Evolutionary conservation across 2,797 vertebrate genomes (phyloP).

Genomic region (Carcharodon carcharias): DNA sequence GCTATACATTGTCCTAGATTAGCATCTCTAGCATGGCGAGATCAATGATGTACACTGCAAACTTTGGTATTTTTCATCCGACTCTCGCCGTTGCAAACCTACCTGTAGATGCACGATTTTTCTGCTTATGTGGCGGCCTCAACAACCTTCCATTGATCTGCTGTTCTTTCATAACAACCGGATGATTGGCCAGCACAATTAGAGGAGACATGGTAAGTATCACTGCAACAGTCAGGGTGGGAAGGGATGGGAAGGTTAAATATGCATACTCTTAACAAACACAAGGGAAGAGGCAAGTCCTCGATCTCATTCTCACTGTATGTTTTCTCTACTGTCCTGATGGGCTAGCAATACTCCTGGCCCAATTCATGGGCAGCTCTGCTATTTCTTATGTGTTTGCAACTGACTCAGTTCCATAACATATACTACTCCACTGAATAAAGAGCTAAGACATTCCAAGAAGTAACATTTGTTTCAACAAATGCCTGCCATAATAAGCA

Average conservation of each 20-base stretch:
- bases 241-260: not conserved
- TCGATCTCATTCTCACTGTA: not conserved
- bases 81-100: not conserved
- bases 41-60: not conserved
- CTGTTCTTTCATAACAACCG: not conserved
- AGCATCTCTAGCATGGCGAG: not conserved
- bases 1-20: not conserved
- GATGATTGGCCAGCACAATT: not conserved
- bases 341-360: not conserved
- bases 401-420: not conserved
- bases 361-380: not conserved
- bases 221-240: not conserved
- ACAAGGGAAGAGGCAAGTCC: not conserved
- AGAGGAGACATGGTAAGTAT: not conserved
- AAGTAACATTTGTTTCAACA: not conserved
- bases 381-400: not conserved
- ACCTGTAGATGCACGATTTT: not conserved
- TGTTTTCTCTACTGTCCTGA: not conserved
- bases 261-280: not conserved
- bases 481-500: not conserved
- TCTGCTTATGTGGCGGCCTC: not conserved
- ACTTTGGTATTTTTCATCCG: not conserved
- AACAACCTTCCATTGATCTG: not conserved
- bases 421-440: not conserved
- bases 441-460: not conserved